Conservation (phyloP, 2,888 invertebrate genomes). For the Lordiphosa andalusiaca region DNA sequence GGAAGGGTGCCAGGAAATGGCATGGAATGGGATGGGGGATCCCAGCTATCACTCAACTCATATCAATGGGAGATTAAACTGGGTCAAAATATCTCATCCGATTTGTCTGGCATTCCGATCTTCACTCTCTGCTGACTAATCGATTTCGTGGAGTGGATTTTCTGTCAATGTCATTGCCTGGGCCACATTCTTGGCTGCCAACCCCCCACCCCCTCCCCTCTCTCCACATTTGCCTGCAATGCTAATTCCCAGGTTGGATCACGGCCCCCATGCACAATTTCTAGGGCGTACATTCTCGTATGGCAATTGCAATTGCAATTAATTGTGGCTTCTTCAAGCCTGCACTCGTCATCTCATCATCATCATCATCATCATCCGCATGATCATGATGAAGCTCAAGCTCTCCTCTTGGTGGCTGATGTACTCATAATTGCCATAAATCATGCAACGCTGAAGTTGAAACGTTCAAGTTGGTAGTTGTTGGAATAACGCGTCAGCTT, state of each 20-base stretch:
- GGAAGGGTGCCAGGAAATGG: neutral
- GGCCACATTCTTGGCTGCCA: too few relatives aligned
- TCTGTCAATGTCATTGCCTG: constrained; percentile 2
- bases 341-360: constrained; percentile 33
- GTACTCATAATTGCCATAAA: constrained; percentile 72
- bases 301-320: constrained; percentile 56
- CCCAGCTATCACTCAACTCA: too few relatives aligned
- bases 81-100: too few relatives aligned
- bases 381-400: constrained; percentile 24
- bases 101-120: too few relatives aligned
- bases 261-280: constrained; percentile 17
- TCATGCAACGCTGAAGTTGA: constrained; percentile 72
- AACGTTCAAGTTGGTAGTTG: constrained; percentile 30
- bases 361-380: constrained; percentile 24
- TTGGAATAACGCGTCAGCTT: constrained; percentile 17
- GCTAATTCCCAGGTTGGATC: neutral
- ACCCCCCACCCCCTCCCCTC: too few relatives aligned
- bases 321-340: constrained; percentile 63
- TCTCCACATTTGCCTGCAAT: neutral
- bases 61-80: too few relatives aligned
- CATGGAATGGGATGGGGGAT: too few relatives aligned
- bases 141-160: too few relatives aligned
- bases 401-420: constrained; percentile 20
- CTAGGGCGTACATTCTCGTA: constrained; percentile 14
- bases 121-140: too few relatives aligned